Evolutionary conservation across 2,113 vertebrate genomes (phyloP).

Genomic region (Eptesicus fuscus): DNA sequence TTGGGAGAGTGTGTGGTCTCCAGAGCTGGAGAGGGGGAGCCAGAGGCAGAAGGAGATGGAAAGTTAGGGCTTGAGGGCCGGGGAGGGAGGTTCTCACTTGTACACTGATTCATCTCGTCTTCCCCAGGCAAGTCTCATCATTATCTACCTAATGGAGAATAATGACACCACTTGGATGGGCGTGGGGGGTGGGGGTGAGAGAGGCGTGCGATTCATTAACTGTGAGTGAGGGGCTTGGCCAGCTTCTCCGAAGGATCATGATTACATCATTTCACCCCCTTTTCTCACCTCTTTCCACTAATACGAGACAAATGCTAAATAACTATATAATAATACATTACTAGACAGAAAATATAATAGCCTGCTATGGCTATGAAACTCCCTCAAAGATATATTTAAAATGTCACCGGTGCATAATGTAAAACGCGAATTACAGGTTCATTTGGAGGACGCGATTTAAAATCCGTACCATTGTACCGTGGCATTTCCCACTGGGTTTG

Average conservation of each 20-base stretch:
- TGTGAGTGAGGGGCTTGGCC: not conserved
- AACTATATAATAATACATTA: conserved; percentile 52
- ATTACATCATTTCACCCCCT: conserved; percentile 44
- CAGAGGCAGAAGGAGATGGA: not conserved
- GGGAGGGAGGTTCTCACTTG: not conserved
- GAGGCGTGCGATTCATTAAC: conserved; percentile 51
- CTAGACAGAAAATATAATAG: conserved; percentile 63
- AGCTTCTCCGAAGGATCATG: conserved; percentile 20
- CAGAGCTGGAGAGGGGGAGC: too few relatives aligned
- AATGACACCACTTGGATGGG: conserved; percentile 39
- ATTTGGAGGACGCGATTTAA: conserved; percentile 46
- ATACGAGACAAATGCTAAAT: conserved; percentile 39
- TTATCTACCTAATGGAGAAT: conserved; percentile 55
- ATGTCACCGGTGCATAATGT: conserved; percentile 58
- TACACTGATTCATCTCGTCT: conserved; percentile 39
- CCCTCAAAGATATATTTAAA: conserved; percentile 69
- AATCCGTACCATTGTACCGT: not conserved
- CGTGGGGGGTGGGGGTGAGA: not conserved
- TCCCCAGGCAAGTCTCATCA: conserved; percentile 45
- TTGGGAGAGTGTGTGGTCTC: conserved; percentile 50
- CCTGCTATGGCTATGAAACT: conserved; percentile 43
- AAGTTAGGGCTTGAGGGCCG: not conserved
- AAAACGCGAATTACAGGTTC: conserved; percentile 58
- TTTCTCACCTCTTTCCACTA: conserved; percentile 33
- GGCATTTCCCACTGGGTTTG: conserved; percentile 27